Evolutionary conservation across 2,797 vertebrate species (phyloP).

Genomic region (Microchirus variegatus): DNA sequence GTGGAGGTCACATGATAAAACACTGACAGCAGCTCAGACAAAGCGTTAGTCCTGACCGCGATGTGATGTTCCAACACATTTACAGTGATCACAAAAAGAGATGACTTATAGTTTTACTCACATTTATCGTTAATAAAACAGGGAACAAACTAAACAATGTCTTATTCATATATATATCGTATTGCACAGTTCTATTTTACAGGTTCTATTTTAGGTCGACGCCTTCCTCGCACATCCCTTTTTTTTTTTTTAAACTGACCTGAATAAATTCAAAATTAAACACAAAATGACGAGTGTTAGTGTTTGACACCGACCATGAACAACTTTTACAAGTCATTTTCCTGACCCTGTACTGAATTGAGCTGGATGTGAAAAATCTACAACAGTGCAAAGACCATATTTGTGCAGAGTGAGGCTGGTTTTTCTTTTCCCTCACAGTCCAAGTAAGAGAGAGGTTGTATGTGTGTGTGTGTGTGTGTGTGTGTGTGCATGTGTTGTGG

Average conservation of each 20-base stretch:
- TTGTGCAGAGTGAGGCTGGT: neutral
- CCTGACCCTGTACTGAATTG: neutral
- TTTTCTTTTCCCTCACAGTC: too few relatives aligned
- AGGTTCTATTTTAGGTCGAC: slow-evolving; percentile 23
- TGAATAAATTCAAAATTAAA: slow-evolving; percentile 19
- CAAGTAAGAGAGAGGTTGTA: too few relatives aligned
- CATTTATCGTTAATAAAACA: neutral
- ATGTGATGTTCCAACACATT: slow-evolving; percentile 21
- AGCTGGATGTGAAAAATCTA: neutral
- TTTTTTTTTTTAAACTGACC: slow-evolving; percentile 17
- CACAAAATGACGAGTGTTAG: slow-evolving; percentile 23
- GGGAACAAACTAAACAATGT: slow-evolving; percentile 21
- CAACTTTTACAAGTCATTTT: neutral
- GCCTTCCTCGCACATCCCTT: neutral
- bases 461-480: too few relatives aligned
- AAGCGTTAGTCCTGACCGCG: slow-evolving; percentile 3
- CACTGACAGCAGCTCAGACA: neutral
- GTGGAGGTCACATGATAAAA: slow-evolving; percentile 21
- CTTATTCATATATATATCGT: slow-evolving; percentile 24
- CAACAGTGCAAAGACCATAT: neutral
- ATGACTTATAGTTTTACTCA: slow-evolving; percentile 20
- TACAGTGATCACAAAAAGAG: slow-evolving; percentile 5
- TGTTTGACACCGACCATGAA: slow-evolving; percentile 41
- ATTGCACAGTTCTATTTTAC: slow-evolving; percentile 58
- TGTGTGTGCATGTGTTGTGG: neutral